Base-by-base conservation (phyloP, 2,797 vertebrate genomes). In the Serranus cabrilla region DNA sequence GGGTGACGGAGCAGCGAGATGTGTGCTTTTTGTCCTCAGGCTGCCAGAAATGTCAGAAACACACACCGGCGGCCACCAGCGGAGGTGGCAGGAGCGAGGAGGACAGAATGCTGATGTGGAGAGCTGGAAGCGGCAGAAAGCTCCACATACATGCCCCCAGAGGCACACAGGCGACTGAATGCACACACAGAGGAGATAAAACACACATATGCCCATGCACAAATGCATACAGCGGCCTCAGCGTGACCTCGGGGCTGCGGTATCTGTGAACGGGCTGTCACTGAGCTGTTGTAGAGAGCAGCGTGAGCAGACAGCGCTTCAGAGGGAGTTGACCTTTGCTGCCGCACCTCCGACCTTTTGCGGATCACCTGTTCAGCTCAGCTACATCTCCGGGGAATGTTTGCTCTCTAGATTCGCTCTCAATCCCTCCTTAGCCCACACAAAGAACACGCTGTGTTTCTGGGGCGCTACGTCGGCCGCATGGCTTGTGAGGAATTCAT, bases 1-100 rank as follows among this genome's bases (percentile, higher is more conserved):
- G 31, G 66, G 54, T 61, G 66, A 84, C 56, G 57, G 69, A 75
- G 71, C 60, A 10, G 62, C 16, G 16, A 73, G 46, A 71, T 73
- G 83, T 84, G 84, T 78, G 81, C 25, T 45, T 82, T 83, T 85
- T 86, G 81, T 85, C 81, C 67, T 75, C 34, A 0, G 80, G 80
- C 82, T 81, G 70, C 80, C 74, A 83, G 52, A 91, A 91, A 91
- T 92, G 89, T 93, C 89, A 90, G 80, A 50, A 65, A 67, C 81
- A 82, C 89, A 88, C 80, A 62, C 62, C 7, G 51, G 81, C 80
- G 76, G 75, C 78, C 82, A 82, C 37, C 40, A n/a, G 71, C 16
- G 2, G 59, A 74, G 62, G 64, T 68, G 78, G 79, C 74, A 77
- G 77, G 23, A 74, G 27, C 64, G 61, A 65, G 37, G 66, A 76